Evolutionary conservation across 2,888 invertebrate species (phyloP), one percentile per base, ranked within the genome.

Genomic region (Labia minor): DNA sequence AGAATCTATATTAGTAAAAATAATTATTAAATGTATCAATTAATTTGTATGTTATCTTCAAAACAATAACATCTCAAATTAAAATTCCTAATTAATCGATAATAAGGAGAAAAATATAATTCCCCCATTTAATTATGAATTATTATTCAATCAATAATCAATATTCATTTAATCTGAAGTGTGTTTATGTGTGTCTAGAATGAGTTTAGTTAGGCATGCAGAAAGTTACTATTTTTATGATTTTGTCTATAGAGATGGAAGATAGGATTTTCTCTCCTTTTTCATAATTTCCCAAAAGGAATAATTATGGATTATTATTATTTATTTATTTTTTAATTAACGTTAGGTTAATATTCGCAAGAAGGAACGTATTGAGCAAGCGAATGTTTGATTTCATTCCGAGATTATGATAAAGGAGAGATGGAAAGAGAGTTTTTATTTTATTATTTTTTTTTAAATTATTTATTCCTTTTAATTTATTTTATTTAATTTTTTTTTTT

Each of bases 281-380:
- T 6, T 8, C 26, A 26, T 6, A 49, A 49, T 33, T 33, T 49
- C 49, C 49, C 4, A 49, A 49, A 49, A n/a, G 49, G 49, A 49
- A 16, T n/a, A 4, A n/a, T n/a, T n/a, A n/a, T n/a, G n/a, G n/a
- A n/a, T n/a, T n/a, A n/a, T n/a, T n/a, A n/a, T n/a, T n/a, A n/a
- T n/a, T n/a, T n/a, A n/a, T n/a, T 33, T 33, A 8, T 33, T 33
- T 33, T 33, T 33, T 33, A 8, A 33, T 33, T 33, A 33, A 33
- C 6, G 6, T 33, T 8, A 6, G 33, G 2, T 49, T 49, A 26
- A 26, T 26, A 26, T 26, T 49, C 49, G 49, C 49, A 16, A 49
- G 49, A 49, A 16, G 49, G 14, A 49, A 49, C 49, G 49, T n/a
- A n/a, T 49, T 49, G 49, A 49, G 49, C 49, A 49, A 49, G 49